phyloP scores from a whole-genome alignment of 1,140 invertebrate species.

The Apocrypta bakeri region DNA sequence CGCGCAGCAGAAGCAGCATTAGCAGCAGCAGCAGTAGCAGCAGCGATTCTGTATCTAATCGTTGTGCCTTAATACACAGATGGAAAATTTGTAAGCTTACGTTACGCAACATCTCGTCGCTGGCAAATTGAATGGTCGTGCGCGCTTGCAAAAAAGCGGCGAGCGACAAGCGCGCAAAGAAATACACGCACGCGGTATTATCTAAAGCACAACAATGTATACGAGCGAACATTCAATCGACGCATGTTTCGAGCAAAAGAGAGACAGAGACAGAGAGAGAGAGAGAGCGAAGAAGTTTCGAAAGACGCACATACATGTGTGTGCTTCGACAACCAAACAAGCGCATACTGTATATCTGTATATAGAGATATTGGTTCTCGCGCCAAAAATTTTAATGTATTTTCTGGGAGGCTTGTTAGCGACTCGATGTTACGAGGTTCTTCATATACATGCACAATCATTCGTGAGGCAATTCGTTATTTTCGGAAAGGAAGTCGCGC shows the following conservation, averaged over 20 bases:
- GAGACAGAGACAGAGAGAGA: no score
- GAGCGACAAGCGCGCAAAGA: not conserved
- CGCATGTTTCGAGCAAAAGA: slow-evolving; percentile 8
- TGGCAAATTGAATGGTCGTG: slow-evolving; percentile 4
- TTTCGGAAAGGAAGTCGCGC: not conserved
- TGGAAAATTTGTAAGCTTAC: slow-evolving; percentile 41
- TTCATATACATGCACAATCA: not conserved
- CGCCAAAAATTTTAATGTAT: slow-evolving; percentile 12
- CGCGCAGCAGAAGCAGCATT: not conserved
- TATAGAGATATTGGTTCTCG: no score
- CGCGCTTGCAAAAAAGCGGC: not conserved
- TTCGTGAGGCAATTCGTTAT: not conserved
- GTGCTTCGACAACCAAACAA: slow-evolving; percentile 21
- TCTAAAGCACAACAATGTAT: slow-evolving; percentile 5
- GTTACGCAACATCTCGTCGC: slow-evolving; percentile 27
- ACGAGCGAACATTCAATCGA: slow-evolving; percentile 21
- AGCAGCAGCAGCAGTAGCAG: no score
- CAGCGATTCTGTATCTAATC: slow-evolving; percentile 36
- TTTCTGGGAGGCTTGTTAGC: not conserved
- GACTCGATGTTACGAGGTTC: not conserved
- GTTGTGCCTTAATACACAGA: not conserved
- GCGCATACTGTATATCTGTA: not conserved
- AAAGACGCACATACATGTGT: not conserved
- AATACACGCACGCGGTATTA: not conserved
- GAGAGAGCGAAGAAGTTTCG: slow-evolving; percentile 9